Conservation (phyloP, 2,113 vertebrate species). For the Caretta caretta region DNA sequence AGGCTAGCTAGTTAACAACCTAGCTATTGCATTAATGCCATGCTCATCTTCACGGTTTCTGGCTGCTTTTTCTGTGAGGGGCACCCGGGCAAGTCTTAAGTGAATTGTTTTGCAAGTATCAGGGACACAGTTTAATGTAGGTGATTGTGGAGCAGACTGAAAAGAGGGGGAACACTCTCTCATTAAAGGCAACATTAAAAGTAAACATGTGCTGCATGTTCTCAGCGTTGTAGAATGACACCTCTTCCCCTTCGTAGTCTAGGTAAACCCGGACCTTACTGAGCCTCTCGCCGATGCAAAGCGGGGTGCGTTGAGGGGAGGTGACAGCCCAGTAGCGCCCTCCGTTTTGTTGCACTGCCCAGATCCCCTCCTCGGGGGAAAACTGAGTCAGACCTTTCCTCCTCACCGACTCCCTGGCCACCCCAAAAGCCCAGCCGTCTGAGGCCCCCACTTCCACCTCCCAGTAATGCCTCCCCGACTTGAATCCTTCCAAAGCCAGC, state of each 20-base stretch:
- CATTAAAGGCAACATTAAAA: conserved; percentile 78
- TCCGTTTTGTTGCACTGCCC: conserved; percentile 77
- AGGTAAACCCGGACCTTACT: conserved; percentile 73
- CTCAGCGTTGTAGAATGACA: conserved; percentile 79
- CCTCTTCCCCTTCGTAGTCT: conserved; percentile 80
- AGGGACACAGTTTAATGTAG: conserved; percentile 53
- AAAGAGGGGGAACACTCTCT: conserved; percentile 80
- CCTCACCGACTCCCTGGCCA: conserved; percentile 84
- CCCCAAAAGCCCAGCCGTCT: conserved; percentile 91
- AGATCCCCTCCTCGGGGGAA: conserved; percentile 80
- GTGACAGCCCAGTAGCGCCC: conserved; percentile 81
- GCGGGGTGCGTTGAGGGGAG: conserved; percentile 69
- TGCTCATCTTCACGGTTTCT: fast-evolving
- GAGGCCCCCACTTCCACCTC: conserved; percentile 84
- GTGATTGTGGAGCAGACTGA: conserved; percentile 78
- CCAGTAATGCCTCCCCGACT: conserved; percentile 79
- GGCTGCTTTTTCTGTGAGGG: background rate
- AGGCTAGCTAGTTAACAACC: background rate
- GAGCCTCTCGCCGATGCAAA: conserved; percentile 57
- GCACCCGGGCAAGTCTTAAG: fast-evolving
- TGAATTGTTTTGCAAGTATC: fast-evolving
- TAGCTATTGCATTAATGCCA: fast-evolving
- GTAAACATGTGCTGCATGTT: conserved; percentile 82
- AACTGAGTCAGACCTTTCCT: conserved; percentile 82
- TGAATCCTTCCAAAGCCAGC: conserved; percentile 72